Conservation (phyloP, 2,888 invertebrate genomes). For the Drosophila leonis region DNA sequence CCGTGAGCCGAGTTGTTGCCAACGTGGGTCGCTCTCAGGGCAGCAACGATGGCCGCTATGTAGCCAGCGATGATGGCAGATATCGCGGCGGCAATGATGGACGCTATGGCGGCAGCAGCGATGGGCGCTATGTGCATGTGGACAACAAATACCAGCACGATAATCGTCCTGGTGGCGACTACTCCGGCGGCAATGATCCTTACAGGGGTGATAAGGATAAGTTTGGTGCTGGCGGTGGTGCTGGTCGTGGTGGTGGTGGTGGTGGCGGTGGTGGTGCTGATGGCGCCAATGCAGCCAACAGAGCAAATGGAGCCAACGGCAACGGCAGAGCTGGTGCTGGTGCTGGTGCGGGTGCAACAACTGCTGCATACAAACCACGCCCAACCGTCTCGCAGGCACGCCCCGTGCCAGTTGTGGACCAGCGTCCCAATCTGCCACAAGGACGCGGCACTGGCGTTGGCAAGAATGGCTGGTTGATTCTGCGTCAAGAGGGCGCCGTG, state of each 20-base stretch:
- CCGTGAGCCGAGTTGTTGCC: not conserved
- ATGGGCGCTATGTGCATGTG: slow-evolving; percentile 86
- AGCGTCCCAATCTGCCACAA: slow-evolving; percentile 53
- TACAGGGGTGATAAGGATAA: slow-evolving; percentile 66
- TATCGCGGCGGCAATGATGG: slow-evolving; percentile 84
- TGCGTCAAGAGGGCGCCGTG: slow-evolving; percentile 86
- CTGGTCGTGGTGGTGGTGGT: slow-evolving; percentile 53
- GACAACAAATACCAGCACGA: slow-evolving; percentile 81
- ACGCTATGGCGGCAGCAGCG: slow-evolving; percentile 76
- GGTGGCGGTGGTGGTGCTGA: slow-evolving; percentile 6
- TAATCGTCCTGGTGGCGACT: slow-evolving; percentile 75
- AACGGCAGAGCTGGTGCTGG: slow-evolving; percentile 10
- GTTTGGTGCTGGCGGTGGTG: slow-evolving; percentile 61
- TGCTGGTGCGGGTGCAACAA: slow-evolving; percentile 8
- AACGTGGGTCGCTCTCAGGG: slow-evolving; percentile 79
- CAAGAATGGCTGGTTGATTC: slow-evolving; percentile 86
- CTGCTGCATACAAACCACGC: slow-evolving; percentile 17
- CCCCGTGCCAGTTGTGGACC: slow-evolving; percentile 35
- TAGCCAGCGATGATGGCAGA: slow-evolving; percentile 78
- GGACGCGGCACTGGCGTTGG: slow-evolving; percentile 83
- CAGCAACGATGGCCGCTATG: slow-evolving; percentile 77
- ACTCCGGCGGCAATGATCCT: slow-evolving; percentile 65
- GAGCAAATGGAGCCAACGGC: slow-evolving; percentile 3
- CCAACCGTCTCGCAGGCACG: slow-evolving; percentile 24
- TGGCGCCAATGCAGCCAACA: slow-evolving; percentile 21